Base-by-base conservation (phyloP, 37 sponge, comb jelly and placozoan genomes). In the Hormiphora californensis region DNA sequence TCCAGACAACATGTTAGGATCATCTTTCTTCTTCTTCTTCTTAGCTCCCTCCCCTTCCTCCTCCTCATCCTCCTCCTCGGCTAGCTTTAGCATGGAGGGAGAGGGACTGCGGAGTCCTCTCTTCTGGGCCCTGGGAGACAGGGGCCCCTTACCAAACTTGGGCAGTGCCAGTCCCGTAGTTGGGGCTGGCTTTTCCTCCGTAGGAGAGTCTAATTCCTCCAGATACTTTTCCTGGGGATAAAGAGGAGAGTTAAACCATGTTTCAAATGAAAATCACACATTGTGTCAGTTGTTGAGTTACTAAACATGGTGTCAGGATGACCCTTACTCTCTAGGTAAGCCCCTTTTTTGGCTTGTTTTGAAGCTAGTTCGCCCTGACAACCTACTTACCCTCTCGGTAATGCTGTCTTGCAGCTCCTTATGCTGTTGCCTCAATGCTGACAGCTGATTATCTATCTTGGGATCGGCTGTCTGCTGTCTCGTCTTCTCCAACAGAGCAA, bases 401-500 rank as follows among this genome's bases (percentile, higher is more conserved):
- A 73, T 73, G 25, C 43, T 73, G 39, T 73, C 17, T 1, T 43
- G 81, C 0, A 73, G 43, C 38, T 40, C 81, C 46, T 33, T 73
- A 30, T 73, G 81, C 44, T 73, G 81, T 30, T 33, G 23, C 81
- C 81, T 39, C n/a, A 73, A 46, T n/a, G 81, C 32, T 21, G 81
- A 73, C 2, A 73, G 21, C 81, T 73, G 46, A 2, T 73, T 39
- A 9, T 73, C 81, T 3, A 73, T 39, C 81, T 73, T 73, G 46
- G 21, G 46, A 19, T 73, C 81, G 17, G 11, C 25, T 25, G 81
- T 73, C 21, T 27, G 23, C 38, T 73, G 81, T 40, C 81, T 37
- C 27, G 81, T 73, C 81, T 73, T 73, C 81, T 73, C 81, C 81
- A 73, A 19, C 44, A 73, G 81, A 25, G 81, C 81, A 27, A 73